Base-by-base conservation (phyloP, 2,113 vertebrate genomes). In the Neolamprologus caudopunctatus region DNA sequence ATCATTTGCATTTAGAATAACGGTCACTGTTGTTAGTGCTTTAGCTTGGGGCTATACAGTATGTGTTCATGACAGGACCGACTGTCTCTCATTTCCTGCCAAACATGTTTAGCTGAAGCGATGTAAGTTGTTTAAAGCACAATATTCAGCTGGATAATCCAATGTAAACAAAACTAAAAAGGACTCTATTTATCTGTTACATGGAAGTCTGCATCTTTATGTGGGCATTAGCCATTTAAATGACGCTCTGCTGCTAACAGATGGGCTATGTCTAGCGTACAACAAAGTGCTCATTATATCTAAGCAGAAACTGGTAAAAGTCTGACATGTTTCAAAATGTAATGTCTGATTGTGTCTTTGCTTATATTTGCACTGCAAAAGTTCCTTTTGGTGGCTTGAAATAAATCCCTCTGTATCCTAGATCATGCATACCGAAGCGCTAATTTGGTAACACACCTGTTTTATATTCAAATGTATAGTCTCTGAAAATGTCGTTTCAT, bases 1-100 rank as follows among this genome's bases (percentile, higher is more conserved):
- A 33, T 51, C 4, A 89, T 90, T 92, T 90, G 35, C 93, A 93
- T 91, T 63, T 57, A 83, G 61, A 84, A 11, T 87, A 89, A 91
- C 84, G 9, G 82, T 78, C 6, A 21, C 10, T 91, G 82, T 78
- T 13, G 42, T 37, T 91, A 33, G 40, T 47, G 42, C 35, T 55
- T 42, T 21, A 81, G 85, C 90, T 90, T 19, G 33, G 80, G 85
- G 87, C 79, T 10, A 13, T 13, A 33, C 80, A 78, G 33, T 66
- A 54, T 51, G 26, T 13, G 4, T 35, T 68, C 40, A 5, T 35
- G 24, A 54, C 19, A 40, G 19, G 68, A 81, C 79, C 47, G 85
- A 83, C 37, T 50, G 17, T 75, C 37, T 81, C 84, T 73, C 31
- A 68, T 82, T 85, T 87, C 66, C n/a, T 81, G 83, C 16, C 33